A percentile compares a stretch with the other conserved stretches of the same genome.
Conservation (phyloP, 1,140 invertebrate species). For the Drosophila arawakana region DNA sequence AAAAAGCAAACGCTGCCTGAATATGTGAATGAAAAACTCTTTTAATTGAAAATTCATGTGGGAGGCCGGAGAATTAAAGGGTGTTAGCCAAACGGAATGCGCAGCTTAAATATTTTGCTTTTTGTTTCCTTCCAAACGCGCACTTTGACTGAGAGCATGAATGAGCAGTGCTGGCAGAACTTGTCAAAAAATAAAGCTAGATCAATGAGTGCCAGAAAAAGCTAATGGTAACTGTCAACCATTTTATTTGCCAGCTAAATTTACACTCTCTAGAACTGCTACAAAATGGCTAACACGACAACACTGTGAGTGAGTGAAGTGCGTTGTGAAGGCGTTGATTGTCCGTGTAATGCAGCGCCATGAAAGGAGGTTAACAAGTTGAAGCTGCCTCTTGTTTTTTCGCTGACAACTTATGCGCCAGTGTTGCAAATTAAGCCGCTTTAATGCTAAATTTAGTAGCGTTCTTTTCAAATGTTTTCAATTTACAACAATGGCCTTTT, state of each 20-base stretch:
- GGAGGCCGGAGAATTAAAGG: background rate
- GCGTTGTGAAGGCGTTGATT: conserved; percentile 56
- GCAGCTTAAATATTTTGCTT: conserved; percentile 73
- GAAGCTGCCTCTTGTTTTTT: conserved; percentile 56
- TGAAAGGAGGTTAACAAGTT: conserved; percentile 78
- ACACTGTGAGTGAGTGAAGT: conserved; percentile 11
- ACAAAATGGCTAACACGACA: no score
- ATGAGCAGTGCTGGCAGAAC: no score
- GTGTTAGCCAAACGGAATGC: conserved; percentile 31
- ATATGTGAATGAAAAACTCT: conserved; percentile 54
- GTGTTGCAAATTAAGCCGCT: no score
- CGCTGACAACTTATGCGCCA: conserved; percentile 33
- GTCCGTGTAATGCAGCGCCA: conserved; percentile 65
- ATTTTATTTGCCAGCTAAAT: no score
- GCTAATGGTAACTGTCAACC: no score
- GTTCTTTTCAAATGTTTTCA: no score
- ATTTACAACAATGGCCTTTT: no score
- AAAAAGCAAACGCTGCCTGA: conserved; percentile 15
- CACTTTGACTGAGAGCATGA: no score
- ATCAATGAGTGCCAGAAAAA: no score
- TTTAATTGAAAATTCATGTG: conserved; percentile 81
- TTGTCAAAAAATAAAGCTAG: no score
- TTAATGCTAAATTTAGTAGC: no score
- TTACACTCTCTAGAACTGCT: no score
- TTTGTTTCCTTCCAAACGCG: conserved; percentile 53